A percentile compares a stretch with the other conserved stretches of the same genome.
phyloP scores from a whole-genome alignment of 1,140 invertebrate genomes.

The Vanessa tameamea region DNA sequence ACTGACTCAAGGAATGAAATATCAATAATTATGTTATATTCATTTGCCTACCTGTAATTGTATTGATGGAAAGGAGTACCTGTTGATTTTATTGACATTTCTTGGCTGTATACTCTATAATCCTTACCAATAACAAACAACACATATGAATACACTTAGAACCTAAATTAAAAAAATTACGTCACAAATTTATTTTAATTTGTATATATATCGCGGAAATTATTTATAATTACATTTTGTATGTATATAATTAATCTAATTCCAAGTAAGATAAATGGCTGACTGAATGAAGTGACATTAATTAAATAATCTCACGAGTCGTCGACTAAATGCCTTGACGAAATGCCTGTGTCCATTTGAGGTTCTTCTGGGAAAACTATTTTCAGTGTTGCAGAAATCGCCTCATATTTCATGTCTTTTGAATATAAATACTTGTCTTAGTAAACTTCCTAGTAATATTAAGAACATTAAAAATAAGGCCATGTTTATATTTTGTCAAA shows the following conservation, averaged over 20 bases:
- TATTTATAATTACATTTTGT: conserved; percentile 15
- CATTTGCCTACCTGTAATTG: no score
- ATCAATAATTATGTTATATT: no score
- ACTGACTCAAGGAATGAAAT: no score
- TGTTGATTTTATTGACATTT: no score
- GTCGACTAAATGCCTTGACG: conserved; percentile 63
- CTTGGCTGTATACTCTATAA: no score
- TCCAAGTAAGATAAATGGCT: conserved; percentile 36
- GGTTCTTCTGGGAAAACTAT: conserved; percentile 53
- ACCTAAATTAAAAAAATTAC: no score
- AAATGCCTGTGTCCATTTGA: conserved; percentile 52
- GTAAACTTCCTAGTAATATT: conserved; percentile 1
- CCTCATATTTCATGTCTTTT: background rate
- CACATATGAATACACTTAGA: no score
- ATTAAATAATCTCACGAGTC: conserved; percentile 66
- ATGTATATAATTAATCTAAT: conserved; percentile 42
- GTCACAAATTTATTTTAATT: conserved; percentile 34
- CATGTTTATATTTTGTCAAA: no score
- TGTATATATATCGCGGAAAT: conserved; percentile 21
- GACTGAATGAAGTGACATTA: conserved; percentile 49
- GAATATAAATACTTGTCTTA: background rate
- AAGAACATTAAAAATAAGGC: background rate
- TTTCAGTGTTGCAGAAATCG: conserved; percentile 35
- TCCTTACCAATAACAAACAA: no score
- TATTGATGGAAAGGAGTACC: no score